These are phyloP conservation scores for Papilio glaucus DNA, from an alignment of 1,140 invertebrate species.

Conservation along the genomic window DNA sequence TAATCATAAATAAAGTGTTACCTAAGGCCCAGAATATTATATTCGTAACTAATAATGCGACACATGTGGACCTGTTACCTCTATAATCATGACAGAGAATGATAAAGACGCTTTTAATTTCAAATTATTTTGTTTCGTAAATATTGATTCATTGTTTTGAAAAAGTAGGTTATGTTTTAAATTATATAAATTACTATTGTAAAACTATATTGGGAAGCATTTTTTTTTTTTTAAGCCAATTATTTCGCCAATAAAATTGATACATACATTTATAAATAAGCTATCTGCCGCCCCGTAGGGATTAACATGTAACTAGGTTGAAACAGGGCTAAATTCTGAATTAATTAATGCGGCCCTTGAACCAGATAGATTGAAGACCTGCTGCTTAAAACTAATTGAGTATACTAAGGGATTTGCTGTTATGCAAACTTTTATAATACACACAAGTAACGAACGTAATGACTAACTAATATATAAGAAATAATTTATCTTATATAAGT, in stretches of 20 bases:
- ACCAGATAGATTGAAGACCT: not conserved
- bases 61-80: not conserved
- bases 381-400: slow-evolving; percentile 2
- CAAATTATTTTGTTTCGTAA: not conserved
- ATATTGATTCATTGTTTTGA: not conserved
- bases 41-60: not conserved
- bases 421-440: not conserved
- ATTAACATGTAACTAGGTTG: slow-evolving; percentile 14
- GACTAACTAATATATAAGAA: too few species aligned
- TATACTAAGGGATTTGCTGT: not conserved
- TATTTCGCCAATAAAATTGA: too few species aligned
- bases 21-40: too few species aligned
- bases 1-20: not conserved
- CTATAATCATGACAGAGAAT: not conserved
- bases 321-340: slow-evolving; percentile 1
- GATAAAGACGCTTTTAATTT: too few species aligned
- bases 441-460: not conserved
- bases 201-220: too few species aligned
- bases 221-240: too few species aligned
- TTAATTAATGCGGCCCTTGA: slow-evolving; percentile 8
- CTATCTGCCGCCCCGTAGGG: too few species aligned
- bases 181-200: not conserved
- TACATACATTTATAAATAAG: too few species aligned
- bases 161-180: not conserved
- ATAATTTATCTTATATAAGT: too few species aligned